Conservation (phyloP, 2,113 vertebrate genomes). For the Anser cygnoides region DNA sequence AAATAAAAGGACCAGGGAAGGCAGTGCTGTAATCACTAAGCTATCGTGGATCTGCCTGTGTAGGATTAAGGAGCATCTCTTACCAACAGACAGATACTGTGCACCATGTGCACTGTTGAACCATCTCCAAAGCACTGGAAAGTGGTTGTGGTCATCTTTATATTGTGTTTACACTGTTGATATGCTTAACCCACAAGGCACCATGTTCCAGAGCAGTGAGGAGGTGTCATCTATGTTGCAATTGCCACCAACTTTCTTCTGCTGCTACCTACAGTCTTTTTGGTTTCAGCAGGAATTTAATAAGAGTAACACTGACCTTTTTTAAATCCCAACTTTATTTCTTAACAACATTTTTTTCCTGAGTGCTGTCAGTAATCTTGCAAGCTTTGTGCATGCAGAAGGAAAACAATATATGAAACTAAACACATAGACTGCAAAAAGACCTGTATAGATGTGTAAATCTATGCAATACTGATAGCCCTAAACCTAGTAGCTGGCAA, state of each 20-base stretch:
- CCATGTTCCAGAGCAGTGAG: background rate
- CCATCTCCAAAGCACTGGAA: background rate
- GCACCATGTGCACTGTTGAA: background rate
- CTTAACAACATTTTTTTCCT: background rate
- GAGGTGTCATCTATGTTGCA: background rate
- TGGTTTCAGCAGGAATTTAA: background rate
- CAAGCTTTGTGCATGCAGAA: background rate
- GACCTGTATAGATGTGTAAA: background rate
- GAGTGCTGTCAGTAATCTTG: background rate
- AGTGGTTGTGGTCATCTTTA: background rate
- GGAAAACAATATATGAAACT: background rate
- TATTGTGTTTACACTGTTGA: background rate
- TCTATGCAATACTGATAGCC: background rate
- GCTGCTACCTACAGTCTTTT: background rate
- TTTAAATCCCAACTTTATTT: background rate
- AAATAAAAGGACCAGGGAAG: background rate
- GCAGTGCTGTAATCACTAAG: background rate
- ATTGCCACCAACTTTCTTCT: background rate
- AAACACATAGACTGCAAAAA: background rate
- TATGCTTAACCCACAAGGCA: background rate
- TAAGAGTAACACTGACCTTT: background rate
- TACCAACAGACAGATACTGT: background rate
- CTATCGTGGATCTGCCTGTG: background rate
- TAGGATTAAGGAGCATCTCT: background rate
- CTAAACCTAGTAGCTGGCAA: background rate